Conservation (phyloP, 2,113 vertebrate species). For the Choloepus hoffmanni region DNA sequence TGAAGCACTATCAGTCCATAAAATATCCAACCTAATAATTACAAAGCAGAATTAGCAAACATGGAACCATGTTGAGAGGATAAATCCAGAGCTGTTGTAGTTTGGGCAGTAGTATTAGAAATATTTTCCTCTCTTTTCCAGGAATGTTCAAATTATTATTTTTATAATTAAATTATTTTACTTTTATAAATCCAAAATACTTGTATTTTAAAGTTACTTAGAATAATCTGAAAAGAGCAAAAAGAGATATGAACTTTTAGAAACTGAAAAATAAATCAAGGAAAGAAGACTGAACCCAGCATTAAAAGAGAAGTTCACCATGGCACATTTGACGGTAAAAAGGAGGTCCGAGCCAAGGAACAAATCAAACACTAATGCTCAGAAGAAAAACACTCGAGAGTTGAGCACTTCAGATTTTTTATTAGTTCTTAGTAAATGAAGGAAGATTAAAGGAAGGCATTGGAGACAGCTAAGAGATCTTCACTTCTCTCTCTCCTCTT, state of each 20-base stretch:
- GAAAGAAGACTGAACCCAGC: conserved; percentile 39
- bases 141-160: conserved; percentile 8
- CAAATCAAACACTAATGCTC: conserved; percentile 72
- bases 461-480: conserved; percentile 74
- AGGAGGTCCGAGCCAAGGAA: conserved; percentile 39
- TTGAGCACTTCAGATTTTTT: conserved; percentile 79
- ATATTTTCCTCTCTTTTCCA: conserved; percentile 46
- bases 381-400: conserved; percentile 76
- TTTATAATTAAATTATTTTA: conserved; percentile 50
- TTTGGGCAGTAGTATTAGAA: conserved; percentile 28
- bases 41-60: not conserved
- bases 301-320: conserved; percentile 56
- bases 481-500: conserved; percentile 75
- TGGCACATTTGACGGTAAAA: conserved; percentile 56
- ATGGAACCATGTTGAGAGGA: not conserved
- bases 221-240: not conserved
- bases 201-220: conserved; percentile 24
- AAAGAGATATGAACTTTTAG: conserved; percentile 1
- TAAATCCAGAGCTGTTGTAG: conserved; percentile 35
- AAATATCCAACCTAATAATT: conserved; percentile 6
- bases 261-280: conserved; percentile 43
- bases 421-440: conserved; percentile 82
- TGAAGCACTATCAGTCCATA: not conserved
- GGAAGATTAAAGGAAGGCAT: conserved; percentile 81
- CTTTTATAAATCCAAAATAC: conserved; percentile 35